Percentiles rank a stretch among this genome's conserved stretches.
Conservation (phyloP, 2,113 vertebrate genomes). For the Synchiropus splendidus region DNA sequence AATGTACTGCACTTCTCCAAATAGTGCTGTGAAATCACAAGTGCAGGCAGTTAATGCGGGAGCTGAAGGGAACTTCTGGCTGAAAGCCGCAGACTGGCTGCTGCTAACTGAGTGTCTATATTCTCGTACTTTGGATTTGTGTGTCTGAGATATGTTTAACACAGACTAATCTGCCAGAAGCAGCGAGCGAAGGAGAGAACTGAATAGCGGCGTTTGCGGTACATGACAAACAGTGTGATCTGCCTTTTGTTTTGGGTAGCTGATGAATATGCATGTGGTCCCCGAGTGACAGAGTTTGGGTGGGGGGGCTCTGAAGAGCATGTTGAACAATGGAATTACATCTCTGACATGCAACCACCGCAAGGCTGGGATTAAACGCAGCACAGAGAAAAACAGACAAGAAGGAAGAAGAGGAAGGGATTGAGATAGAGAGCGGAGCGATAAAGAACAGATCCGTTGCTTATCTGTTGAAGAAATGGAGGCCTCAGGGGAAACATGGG, state of each 20-base stretch:
- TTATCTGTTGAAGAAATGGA: constrained; percentile 60
- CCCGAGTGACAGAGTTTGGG: constrained; percentile 54
- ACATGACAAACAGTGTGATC: constrained; percentile 58
- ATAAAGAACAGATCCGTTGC: constrained; percentile 53
- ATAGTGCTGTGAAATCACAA: no score
- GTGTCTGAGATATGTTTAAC: constrained; percentile 59
- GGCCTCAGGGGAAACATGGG: constrained; percentile 46
- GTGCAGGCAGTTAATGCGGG: no score
- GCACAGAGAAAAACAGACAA: constrained; percentile 27
- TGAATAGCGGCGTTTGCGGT: constrained; percentile 47
- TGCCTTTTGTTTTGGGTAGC: constrained; percentile 60
- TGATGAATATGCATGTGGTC: constrained; percentile 64
- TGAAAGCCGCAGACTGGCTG: constrained; percentile 27
- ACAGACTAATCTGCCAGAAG: constrained; percentile 51
- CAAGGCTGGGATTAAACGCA: constrained; percentile 63
- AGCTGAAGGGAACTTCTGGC: constrained; percentile 8
- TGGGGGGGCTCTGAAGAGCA: constrained; percentile 52
- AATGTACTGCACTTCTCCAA: no score
- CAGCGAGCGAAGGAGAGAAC: constrained; percentile 36
- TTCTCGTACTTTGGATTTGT: constrained; percentile 50
- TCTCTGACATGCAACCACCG: constrained; percentile 64
- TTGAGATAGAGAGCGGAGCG: constrained; percentile 49
- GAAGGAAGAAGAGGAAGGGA: constrained; percentile 29
- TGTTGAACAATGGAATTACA: constrained; percentile 68
- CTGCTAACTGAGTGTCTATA: constrained; percentile 49